Base-by-base conservation (phyloP, 2,113 vertebrate species). In the Oreochromis niloticus region DNA sequence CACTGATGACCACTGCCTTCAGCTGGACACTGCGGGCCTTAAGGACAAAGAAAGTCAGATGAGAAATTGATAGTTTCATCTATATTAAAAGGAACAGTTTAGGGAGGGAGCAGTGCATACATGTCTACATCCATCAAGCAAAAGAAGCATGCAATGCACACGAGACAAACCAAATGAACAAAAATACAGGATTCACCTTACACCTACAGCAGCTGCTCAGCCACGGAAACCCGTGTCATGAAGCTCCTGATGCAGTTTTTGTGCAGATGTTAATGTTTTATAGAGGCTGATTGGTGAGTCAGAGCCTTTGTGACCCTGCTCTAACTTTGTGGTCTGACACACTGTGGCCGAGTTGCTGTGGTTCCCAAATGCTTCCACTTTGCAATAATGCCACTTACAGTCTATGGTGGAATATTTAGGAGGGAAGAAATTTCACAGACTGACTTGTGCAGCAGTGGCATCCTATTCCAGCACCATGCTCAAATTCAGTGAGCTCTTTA, bases 21-120 rank as follows among this genome's bases (percentile, higher is more conserved):
- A 97, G 93, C 89, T 97, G 97, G 56, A 95, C 80, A 81, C 96
- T 96, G 79, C 97, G 95, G 71, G 97, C 97, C 97, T 97, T 57
- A 3, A 84, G 55, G 84, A 54, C n/a, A 91, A 36, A 87, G 30
- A 19, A 56, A 59, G 41, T 57, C 43, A 85, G 19, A 80, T 6
- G 32, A 27, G 5, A 85, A 85, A 39, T 36, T 9, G 9, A 50
- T 16, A 24, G 6, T 22, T 27, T 27, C 48, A 30, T 59, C 9
- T 19, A 71, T 71, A 22, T 71, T 71, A 73, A 73, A 55, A 39
- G 34, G 6, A 54, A 34, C 27, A 22, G 32, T 81, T 81, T n/a
- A 39, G 32, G 32, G 61, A 39, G 34, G 19, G 61, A 39, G 19
- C 32, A 66, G 34, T 39, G 10, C 61, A 66, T n/a, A 66, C 34